These are phyloP conservation scores for Phyto melanocephala DNA, from an alignment of 2,888 invertebrate genomes.

Conservation along the genomic window DNA sequence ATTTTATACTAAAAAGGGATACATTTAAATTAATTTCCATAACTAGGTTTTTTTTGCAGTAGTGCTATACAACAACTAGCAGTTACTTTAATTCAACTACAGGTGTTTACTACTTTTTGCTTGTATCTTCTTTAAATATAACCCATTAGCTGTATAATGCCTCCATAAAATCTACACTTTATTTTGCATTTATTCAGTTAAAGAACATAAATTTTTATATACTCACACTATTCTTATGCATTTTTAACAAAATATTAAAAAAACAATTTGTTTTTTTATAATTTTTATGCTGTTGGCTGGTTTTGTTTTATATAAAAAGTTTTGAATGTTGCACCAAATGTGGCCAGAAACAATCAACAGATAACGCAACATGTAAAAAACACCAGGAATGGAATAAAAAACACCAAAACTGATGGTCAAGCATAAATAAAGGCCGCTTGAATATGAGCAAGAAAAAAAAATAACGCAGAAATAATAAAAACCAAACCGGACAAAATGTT, in stretches of 20 bases:
- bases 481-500: constrained; percentile 13
- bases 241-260: constrained; percentile 31
- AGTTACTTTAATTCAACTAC: constrained; percentile 22
- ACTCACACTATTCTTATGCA: constrained; percentile 31
- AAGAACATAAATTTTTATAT: constrained; percentile 36
- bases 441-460: not conserved
- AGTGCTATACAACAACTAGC: not conserved
- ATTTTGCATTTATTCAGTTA: constrained; percentile 44
- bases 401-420: constrained; percentile 48
- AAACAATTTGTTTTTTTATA: constrained; percentile 42
- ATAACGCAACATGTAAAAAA: constrained; percentile 61
- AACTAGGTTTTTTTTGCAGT: too few species aligned
- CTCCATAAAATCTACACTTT: constrained; percentile 44
- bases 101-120: constrained; percentile 9
- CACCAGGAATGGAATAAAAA: constrained; percentile 12
- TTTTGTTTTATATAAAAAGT: not conserved
- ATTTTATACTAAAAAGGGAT: too few species aligned
- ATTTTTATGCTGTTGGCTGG: not conserved
- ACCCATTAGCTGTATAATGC: constrained; percentile 38
- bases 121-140: constrained; percentile 1
- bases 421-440: constrained; percentile 25
- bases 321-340: constrained; percentile 52
- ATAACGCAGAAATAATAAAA: constrained; percentile 5
- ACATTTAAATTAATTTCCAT: too few species aligned
- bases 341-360: constrained; percentile 61